Percentiles rank a stretch among this genome's conserved stretches.
These are phyloP conservation scores for Drosophila eohydei DNA, from an alignment of 2,888 invertebrate genomes.

Conservation along the genomic window DNA sequence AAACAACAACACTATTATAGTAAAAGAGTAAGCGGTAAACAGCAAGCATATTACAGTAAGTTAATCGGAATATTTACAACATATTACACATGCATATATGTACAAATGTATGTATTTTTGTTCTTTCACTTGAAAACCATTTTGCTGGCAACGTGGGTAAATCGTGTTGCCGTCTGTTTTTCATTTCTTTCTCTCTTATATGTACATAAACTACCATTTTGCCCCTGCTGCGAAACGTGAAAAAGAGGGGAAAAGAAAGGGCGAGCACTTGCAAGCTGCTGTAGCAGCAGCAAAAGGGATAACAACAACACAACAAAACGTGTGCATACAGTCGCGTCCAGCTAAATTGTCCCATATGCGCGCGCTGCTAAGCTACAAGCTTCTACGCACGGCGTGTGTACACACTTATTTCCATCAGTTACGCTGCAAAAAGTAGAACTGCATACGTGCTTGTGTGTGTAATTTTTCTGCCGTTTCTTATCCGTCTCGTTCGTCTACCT, in stretches of 20 bases:
- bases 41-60: slow-evolving; percentile 37
- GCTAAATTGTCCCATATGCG: slow-evolving; percentile 23
- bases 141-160: slow-evolving; percentile 48
- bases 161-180: slow-evolving; percentile 36
- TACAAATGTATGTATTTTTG: slow-evolving; percentile 1
- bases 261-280: slow-evolving; percentile 47
- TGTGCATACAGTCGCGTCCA: slow-evolving; percentile 46
- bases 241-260: slow-evolving; percentile 6
- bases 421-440: slow-evolving; percentile 14
- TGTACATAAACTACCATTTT: slow-evolving; percentile 41
- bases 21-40: slow-evolving; percentile 32
- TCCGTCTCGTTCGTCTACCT: slow-evolving; percentile 40
- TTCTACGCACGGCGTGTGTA: slow-evolving; percentile 9
- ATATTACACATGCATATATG: background rate
- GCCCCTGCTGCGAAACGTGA: slow-evolving; percentile 12
- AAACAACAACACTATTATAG: slow-evolving; percentile 24
- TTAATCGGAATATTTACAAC: slow-evolving; percentile 14
- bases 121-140: slow-evolving; percentile 30
- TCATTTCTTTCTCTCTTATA: slow-evolving; percentile 11
- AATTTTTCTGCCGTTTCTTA: slow-evolving; percentile 16
- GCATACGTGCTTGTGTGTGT: background rate
- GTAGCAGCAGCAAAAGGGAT: background rate
- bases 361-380: slow-evolving; percentile 3
- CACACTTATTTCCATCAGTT: slow-evolving; percentile 8
- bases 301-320: slow-evolving; percentile 14